These are phyloP conservation scores for Rhopalosiphum nymphaeae DNA, from an alignment of 2,888 invertebrate species.

Conservation along the genomic window DNA sequence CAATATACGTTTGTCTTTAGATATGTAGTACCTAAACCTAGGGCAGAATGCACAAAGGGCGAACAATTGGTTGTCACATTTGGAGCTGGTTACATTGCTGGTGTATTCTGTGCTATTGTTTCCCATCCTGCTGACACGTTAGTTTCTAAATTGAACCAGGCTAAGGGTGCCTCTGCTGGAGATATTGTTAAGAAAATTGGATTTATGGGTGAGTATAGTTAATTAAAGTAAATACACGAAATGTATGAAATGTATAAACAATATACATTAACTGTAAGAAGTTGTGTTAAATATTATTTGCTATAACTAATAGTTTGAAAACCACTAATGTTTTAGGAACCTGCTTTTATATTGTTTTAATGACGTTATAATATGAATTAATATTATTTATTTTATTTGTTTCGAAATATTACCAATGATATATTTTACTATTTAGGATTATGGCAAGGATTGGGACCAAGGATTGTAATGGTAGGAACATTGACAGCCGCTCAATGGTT, in stretches of 20 bases:
- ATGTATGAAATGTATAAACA: background rate
- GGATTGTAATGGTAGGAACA: constrained; percentile 98
- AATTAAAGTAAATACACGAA: background rate
- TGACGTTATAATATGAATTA: background rate
- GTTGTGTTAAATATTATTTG: background rate
- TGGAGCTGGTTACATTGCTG: constrained; percentile 93
- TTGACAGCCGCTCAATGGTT: constrained; percentile 96
- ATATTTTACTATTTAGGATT: constrained; percentile 72
- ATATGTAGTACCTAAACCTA: constrained; percentile 93
- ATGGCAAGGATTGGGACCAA: constrained; percentile 91
- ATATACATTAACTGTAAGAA: background rate
- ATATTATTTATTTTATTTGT: background rate
- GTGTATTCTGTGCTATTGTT: constrained; percentile 98
- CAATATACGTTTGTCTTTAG: constrained; percentile 69
- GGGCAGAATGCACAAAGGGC: constrained; percentile 88
- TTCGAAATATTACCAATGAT: background rate
- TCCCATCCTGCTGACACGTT: constrained; percentile 99
- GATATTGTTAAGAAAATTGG: constrained; percentile 83
- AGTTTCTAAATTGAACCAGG: constrained; percentile 97
- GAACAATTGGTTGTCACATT: constrained; percentile 97
- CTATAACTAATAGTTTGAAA: background rate
- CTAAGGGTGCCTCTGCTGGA: constrained; percentile 80
- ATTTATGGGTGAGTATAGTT: constrained; percentile 71
- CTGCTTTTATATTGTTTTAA: background rate
- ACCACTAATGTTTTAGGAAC: background rate